Conservation (phyloP, 2,113 vertebrate genomes). For the Sus scrofa region T2T-Sscrofa CM000813.6:139063501-139064000, state of each 20-base stretch:
- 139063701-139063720: slow-evolving; percentile 42
- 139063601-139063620: slow-evolving; percentile 17
- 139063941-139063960: not conserved
- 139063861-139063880: not conserved
- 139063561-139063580: slow-evolving; percentile 66
- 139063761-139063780: slow-evolving; percentile 77
- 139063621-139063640: not conserved
- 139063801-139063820: slow-evolving; percentile 73
- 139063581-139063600: slow-evolving; percentile 45
- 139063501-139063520: slow-evolving; percentile 69
- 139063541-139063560: slow-evolving; percentile 52
- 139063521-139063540: slow-evolving; percentile 62
- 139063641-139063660: slow-evolving; percentile 18
- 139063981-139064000: not conserved
- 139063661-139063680: slow-evolving; percentile 14
- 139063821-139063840: slow-evolving; percentile 48
- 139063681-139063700: not conserved
- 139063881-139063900: not conserved
- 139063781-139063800: slow-evolving; percentile 76
- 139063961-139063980: too few species aligned
- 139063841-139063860: not conserved
- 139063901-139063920: not conserved
- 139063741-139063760: slow-evolving; percentile 61
- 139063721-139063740: slow-evolving; percentile 72
- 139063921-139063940: not conserved